A percentile compares a stretch with the other conserved stretches of the same genome.
phyloP scores from a whole-genome alignment of 2,113 vertebrate species.

The Thermophis baileyi region DNA sequence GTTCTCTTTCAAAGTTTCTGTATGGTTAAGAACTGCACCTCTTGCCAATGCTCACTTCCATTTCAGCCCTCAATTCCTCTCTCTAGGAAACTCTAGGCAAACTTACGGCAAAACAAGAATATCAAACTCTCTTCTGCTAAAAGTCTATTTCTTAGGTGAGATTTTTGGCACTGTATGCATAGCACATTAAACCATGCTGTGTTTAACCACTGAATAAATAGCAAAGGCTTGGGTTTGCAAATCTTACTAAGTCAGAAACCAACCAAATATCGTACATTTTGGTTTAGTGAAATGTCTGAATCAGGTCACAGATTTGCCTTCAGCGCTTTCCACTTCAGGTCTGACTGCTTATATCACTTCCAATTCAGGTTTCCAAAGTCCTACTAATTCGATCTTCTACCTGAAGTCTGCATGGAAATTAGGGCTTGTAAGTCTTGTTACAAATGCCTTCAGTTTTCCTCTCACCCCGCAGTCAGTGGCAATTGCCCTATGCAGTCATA shows the following conservation, averaged over 20 bases:
- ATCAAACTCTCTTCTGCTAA: neutral
- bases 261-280: neutral
- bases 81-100: neutral
- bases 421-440: neutral
- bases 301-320: neutral
- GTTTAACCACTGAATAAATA: neutral
- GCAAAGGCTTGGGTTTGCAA: neutral
- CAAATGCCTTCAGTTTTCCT: neutral
- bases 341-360: neutral
- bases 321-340: neutral
- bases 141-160: neutral
- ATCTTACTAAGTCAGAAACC: neutral
- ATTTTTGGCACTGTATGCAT: neutral
- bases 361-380: neutral
- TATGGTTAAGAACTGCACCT: neutral
- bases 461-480: neutral
- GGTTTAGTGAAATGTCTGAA: neutral
- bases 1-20: neutral
- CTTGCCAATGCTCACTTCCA: neutral
- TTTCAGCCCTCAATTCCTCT: neutral
- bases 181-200: neutral
- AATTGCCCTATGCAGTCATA: neutral
- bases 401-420: neutral
- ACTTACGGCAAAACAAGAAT: neutral
- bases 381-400: neutral